A percentile compares a stretch with the other conserved stretches of the same genome.
Conservation (phyloP, 2,888 invertebrate species). For the Eristalis tenax region DNA sequence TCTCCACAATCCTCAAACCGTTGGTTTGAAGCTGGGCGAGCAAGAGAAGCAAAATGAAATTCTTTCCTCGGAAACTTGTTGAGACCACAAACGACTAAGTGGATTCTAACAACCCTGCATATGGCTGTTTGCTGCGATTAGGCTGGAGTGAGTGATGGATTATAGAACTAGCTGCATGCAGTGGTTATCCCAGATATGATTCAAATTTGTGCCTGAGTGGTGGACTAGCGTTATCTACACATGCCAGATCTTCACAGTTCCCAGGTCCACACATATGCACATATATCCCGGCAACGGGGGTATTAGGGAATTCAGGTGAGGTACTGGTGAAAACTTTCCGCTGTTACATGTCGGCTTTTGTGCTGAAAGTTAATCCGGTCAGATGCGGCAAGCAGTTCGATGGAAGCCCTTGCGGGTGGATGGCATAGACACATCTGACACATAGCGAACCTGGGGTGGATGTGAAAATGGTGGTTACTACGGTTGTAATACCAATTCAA, state of each 20-base stretch:
- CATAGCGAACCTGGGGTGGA: neutral
- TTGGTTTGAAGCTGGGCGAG: neutral
- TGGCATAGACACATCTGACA: neutral
- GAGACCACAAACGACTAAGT: neutral
- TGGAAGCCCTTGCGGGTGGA: neutral
- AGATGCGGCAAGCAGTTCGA: neutral
- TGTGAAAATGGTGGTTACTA: neutral
- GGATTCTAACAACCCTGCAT: neutral
- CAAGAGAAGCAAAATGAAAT: neutral
- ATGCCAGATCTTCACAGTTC: neutral
- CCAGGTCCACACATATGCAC: neutral
- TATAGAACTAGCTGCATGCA: conserved; percentile 5
- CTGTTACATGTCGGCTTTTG: neutral
- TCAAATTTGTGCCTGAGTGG: conserved; percentile 5
- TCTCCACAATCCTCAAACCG: neutral
- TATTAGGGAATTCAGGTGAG: neutral
- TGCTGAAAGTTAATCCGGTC: neutral
- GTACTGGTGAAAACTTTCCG: neutral
- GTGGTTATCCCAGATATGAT: conserved; percentile 1
- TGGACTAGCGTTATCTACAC: neutral
- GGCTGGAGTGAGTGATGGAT: neutral
- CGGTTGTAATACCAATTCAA: neutral
- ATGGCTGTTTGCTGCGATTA: neutral
- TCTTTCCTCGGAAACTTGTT: conserved; percentile 8
- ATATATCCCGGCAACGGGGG: neutral